Evolutionary conservation across 2,113 vertebrate genomes (phyloP), one percentile per base, ranked within the genome.

Genomic region (Prionailurus bengalensis): DNA sequence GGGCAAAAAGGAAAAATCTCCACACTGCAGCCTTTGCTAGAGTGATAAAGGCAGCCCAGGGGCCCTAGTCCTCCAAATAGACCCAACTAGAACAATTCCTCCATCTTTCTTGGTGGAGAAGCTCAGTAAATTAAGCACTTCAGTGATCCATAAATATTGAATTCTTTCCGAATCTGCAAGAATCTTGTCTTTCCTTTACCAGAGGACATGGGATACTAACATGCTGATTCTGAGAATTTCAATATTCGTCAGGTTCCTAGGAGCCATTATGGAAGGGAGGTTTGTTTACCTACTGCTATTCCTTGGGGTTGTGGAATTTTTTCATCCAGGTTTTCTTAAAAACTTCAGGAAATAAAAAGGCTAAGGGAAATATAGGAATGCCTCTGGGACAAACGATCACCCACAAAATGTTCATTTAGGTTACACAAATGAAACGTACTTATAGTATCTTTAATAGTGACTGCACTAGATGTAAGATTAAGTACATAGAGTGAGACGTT

Each of bases 81-180:
- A 23, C 12, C 70, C 27, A 6, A 29, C 58, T 21, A 27, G 16
- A 63, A 31, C 27, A 83, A 5, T 21, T 36, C 14, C 17, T 94
- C 48, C 36, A 19, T 79, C 73, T 85, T 65, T 58, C 76, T 65
- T 33, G 14, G 12, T 79, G 25, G 58, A 42, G 16, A 89, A 29
- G 15, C 31, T 89, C 53, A 63, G 27, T 65, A 55, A 90, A 95
- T 79, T 68, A 89, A 94, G 66, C 21, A 89, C 13, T 48, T 82
- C 17, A 23, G 23, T 53, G 87, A 76, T 36, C 66, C 66, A 70
- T 17, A 19, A 88, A 66, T 80, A 88, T 0, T 55, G 12, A 65
- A 87, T 87, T 89, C 76, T 88, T 92, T 92, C 55, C 68, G 48
- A 94, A 89, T 84, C 91, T 90, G 42, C 80, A 83, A 45, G 27